Conservation (phyloP, 2,888 invertebrate species). For the Phaonia tiefii region DNA sequence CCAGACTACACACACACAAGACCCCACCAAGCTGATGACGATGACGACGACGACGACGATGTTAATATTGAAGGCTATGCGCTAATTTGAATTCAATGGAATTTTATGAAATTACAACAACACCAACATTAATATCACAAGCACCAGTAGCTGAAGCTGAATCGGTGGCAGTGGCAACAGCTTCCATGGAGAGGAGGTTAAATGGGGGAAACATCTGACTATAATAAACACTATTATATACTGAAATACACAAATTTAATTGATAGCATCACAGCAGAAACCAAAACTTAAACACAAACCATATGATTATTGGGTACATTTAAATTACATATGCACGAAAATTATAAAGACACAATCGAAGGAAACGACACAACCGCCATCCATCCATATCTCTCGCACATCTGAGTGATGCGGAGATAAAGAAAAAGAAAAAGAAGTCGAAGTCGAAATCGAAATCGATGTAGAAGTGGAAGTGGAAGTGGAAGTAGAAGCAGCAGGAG, state of each 20-base stretch:
- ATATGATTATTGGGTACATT: conserved; percentile 63
- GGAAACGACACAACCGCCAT: conserved; percentile 19
- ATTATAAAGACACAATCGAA: conserved; percentile 53
- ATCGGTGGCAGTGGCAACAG: conserved; percentile 15
- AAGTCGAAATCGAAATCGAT: conserved; percentile 10
- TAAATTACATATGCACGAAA: conserved; percentile 62
- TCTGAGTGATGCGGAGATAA: too few relatives aligned
- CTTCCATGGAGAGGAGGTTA: neutral
- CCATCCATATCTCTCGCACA: too few relatives aligned
- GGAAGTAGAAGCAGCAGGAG: neutral
- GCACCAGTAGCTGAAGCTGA: neutral
- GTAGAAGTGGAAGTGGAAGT: too few relatives aligned
- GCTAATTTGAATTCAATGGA: conserved; percentile 64
- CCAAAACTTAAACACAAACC: conserved; percentile 39
- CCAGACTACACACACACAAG: neutral
- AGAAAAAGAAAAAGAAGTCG: conserved; percentile 27
- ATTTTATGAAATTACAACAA: conserved; percentile 66
- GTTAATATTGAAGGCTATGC: conserved; percentile 51
- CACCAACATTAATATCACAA: conserved; percentile 26
- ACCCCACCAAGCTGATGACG: too few relatives aligned
- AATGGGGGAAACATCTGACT: neutral
- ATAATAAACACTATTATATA: conserved; percentile 61
- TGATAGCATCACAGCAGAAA: conserved; percentile 53
- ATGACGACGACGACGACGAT: too few relatives aligned
- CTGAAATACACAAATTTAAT: conserved; percentile 61